Conservation (phyloP, 2,797 vertebrate genomes). For the Florisuga fusca region DNA sequence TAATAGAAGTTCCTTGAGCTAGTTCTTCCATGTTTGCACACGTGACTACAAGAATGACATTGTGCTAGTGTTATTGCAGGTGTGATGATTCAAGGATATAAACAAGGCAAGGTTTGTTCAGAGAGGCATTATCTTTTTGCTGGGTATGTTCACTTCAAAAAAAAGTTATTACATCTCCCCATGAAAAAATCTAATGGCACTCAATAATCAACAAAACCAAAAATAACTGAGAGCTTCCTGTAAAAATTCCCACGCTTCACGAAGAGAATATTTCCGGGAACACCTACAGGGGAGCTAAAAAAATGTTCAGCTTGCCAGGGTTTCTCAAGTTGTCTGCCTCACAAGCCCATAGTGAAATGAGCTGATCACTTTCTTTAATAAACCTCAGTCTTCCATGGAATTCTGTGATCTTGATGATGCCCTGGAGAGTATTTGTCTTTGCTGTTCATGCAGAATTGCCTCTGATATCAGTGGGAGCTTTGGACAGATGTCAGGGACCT, state of each 20-base stretch:
- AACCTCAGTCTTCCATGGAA: slow-evolving; percentile 73
- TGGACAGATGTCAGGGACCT: slow-evolving; percentile 62
- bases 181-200: slow-evolving; percentile 46
- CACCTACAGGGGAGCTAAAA: slow-evolving; percentile 66
- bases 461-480: slow-evolving; percentile 69
- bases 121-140: slow-evolving; percentile 15
- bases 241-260: slow-evolving; percentile 61
- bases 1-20: not conserved
- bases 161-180: slow-evolving; percentile 47
- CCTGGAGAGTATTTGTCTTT: slow-evolving; percentile 69
- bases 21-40: not conserved
- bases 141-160: slow-evolving; percentile 4
- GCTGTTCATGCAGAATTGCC: slow-evolving; percentile 60
- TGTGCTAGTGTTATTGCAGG: slow-evolving; percentile 60
- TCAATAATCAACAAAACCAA: slow-evolving; percentile 46
- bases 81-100: slow-evolving; percentile 28
- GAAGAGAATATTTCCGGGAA: slow-evolving; percentile 72
- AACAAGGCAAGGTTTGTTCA: slow-evolving; percentile 56
- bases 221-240: slow-evolving; percentile 65
- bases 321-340: slow-evolving; percentile 63
- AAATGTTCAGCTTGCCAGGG: slow-evolving; percentile 63
- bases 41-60: not conserved
- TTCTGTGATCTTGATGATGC: slow-evolving; percentile 71
- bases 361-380: slow-evolving; percentile 71
- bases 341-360: slow-evolving; percentile 40